These are phyloP conservation scores for Lampris incognitus DNA, from an alignment of 2,113 vertebrate genomes.

Conservation along the genomic window DNA sequence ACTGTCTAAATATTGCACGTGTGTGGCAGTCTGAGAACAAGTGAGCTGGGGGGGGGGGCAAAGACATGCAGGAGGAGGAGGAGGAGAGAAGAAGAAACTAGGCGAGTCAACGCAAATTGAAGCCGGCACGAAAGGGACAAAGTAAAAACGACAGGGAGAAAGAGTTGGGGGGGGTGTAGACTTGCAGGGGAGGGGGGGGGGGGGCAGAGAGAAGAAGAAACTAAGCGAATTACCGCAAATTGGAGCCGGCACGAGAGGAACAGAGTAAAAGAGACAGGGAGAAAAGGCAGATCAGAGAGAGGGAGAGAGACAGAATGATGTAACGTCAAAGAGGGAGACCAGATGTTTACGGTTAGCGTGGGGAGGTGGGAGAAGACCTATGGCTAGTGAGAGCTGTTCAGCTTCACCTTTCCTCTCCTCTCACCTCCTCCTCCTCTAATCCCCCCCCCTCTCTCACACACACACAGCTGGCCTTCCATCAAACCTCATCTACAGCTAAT, in stretches of 20 bases:
- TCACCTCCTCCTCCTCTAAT: constrained; percentile 19
- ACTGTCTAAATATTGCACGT: constrained; percentile 27
- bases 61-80: constrained; percentile 4
- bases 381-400: background rate
- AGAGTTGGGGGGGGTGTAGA: no score
- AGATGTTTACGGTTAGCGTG: constrained; percentile 66
- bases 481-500: no score
- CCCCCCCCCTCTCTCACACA: no score
- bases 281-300: background rate
- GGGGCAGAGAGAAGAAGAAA: background rate
- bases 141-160: constrained; percentile 6
- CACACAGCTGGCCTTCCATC: no score
- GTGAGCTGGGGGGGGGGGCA: background rate
- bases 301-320: constrained; percentile 9
- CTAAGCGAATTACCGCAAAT: background rate
- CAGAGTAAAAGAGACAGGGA: constrained; percentile 9
- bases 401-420: background rate
- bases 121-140: background rate
- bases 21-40: constrained; percentile 4
- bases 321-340: constrained; percentile 33
- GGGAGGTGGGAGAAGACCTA: constrained; percentile 37
- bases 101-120: constrained; percentile 1
- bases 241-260: constrained; percentile 4
- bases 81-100: background rate
- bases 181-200: no score